Percentiles rank a stretch among this genome's conserved stretches.
These are phyloP conservation scores for Pomacea maculata DNA, from an alignment of 1,140 invertebrate species.

Conservation along the genomic window DNA sequence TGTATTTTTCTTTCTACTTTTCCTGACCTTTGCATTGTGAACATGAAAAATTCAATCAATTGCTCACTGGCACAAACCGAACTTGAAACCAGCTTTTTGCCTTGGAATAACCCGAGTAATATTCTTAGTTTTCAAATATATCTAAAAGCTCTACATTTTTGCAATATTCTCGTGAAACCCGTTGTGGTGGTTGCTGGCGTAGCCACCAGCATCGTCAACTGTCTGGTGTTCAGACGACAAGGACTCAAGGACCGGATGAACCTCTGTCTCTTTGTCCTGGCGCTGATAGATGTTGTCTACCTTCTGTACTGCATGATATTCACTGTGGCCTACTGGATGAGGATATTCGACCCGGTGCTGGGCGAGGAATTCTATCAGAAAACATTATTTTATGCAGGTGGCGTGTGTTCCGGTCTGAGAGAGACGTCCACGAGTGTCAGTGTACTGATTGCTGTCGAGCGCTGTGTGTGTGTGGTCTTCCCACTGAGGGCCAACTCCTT, in stretches of 20 bases:
- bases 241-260: too few species aligned
- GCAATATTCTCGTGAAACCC: not conserved
- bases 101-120: conserved; percentile 1
- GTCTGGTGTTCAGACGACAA: too few species aligned
- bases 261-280: not conserved
- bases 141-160: not conserved
- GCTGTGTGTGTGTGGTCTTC: conserved; percentile 1
- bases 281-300: not conserved
- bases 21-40: too few species aligned
- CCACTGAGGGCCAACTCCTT: not conserved
- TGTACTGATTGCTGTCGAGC: not conserved
- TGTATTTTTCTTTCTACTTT: too few species aligned
- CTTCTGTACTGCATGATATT: not conserved
- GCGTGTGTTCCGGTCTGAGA: not conserved
- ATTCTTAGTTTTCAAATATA: not conserved
- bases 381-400: not conserved
- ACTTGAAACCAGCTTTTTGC: not conserved
- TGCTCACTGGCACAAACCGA: too few species aligned
- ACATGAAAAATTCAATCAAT: too few species aligned
- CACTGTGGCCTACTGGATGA: not conserved
- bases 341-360: not conserved
- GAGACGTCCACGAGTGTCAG: not conserved
- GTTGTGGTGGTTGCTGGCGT: not conserved
- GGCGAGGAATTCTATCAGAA: not conserved
- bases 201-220: not conserved